Evolutionary conservation across 2,113 vertebrate species (phyloP).

Genomic region (Chroicocephalus ridibundus): DNA sequence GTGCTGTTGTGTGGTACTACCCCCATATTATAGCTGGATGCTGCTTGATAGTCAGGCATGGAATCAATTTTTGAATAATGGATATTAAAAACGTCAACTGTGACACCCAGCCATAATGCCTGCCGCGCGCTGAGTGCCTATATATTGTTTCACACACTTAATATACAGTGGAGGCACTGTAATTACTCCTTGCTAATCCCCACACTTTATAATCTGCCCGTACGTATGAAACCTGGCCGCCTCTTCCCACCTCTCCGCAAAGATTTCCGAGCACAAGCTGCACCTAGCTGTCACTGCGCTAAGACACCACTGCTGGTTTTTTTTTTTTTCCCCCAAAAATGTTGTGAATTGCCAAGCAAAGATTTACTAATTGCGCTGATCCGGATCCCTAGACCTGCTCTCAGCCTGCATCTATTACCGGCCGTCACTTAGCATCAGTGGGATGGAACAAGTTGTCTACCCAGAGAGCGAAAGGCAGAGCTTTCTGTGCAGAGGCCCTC

Average conservation of each 20-base stretch:
- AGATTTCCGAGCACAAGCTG: conserved; percentile 45
- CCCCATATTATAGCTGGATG: conserved; percentile 38
- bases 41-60: conserved; percentile 69
- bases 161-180: conserved; percentile 71
- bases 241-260: conserved; percentile 26
- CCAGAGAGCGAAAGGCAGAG: background rate
- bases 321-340: background rate
- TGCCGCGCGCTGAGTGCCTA: background rate
- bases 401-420: background rate
- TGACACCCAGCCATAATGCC: conserved; percentile 66
- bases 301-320: background rate
- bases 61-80: conserved; percentile 73
- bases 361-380: background rate
- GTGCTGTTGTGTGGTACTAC: conserved; percentile 36
- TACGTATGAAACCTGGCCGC: background rate
- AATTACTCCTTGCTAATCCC: conserved; percentile 69
- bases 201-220: conserved; percentile 53
- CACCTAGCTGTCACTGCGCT: background rate
- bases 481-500: background rate
- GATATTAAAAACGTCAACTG: conserved; percentile 60
- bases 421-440: background rate
- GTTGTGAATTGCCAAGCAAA: background rate
- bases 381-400: background rate
- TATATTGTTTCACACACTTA: conserved; percentile 72
- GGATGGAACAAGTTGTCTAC: background rate